A percentile compares a stretch with the other conserved stretches of the same genome.
Evolutionary conservation across 2,113 vertebrate genomes (phyloP).

Genomic region (Scatophagus argus): DNA sequence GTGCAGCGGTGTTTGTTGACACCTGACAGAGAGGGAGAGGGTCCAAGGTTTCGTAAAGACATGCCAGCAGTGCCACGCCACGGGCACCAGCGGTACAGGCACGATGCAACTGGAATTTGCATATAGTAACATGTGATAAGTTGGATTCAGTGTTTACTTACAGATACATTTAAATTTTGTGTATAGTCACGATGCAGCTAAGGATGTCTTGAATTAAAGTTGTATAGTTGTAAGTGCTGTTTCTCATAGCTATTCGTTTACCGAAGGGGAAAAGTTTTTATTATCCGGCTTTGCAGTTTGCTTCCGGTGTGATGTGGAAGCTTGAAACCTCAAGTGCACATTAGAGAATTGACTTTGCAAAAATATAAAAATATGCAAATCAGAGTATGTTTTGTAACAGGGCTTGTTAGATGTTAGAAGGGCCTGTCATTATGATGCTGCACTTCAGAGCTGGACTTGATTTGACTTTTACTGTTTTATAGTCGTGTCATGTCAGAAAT

Average conservation of each 20-base stretch:
- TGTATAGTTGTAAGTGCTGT: too few relatives aligned
- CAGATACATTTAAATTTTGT: too few relatives aligned
- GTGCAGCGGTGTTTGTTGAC: conserved; percentile 41
- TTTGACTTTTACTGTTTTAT: too few relatives aligned
- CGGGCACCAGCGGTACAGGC: neutral
- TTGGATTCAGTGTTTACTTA: too few relatives aligned
- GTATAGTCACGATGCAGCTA: too few relatives aligned
- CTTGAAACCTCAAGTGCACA: neutral
- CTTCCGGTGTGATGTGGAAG: too few relatives aligned
- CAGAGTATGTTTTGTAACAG: neutral
- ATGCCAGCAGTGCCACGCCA: neutral
- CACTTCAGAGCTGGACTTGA: neutral
- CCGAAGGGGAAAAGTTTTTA: too few relatives aligned
- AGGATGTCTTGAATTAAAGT: neutral
- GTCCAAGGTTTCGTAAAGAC: neutral
- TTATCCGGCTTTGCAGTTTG: too few relatives aligned
- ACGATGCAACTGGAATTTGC: neutral
- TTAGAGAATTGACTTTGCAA: neutral
- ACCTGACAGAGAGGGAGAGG: neutral
- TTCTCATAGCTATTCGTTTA: too few relatives aligned
- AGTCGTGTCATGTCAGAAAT: neutral
- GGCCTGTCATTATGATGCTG: neutral
- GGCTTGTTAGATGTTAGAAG: neutral
- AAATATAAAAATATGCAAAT: neutral
- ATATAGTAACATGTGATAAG: too few relatives aligned